These are phyloP conservation scores for Tenebrio molitor DNA, from an alignment of 1,140 invertebrate species.

Conservation along the genomic window DNA sequence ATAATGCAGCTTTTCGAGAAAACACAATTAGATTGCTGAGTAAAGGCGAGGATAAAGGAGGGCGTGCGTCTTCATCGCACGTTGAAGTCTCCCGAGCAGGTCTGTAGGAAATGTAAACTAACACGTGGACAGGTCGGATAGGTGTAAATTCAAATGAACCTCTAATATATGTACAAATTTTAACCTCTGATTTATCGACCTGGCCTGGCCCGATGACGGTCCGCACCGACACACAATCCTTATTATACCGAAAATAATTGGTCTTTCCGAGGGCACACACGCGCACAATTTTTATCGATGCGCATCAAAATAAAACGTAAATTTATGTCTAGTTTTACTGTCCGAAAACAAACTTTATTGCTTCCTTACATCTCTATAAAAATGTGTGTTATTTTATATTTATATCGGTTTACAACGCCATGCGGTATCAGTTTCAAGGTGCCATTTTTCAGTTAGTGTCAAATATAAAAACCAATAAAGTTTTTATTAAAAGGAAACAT, in stretches of 20 bases:
- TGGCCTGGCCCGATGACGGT: background rate
- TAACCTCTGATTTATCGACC: slow-evolving; percentile 20
- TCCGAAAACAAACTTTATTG: slow-evolving; percentile 28
- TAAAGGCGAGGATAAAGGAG: slow-evolving; percentile 33
- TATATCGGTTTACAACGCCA: slow-evolving; percentile 30
- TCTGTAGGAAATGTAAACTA: slow-evolving; percentile 32
- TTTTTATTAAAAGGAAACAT: slow-evolving; percentile 40
- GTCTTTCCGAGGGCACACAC: slow-evolving; percentile 15
- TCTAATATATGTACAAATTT: slow-evolving; percentile 42
- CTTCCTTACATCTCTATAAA: slow-evolving; percentile 38
- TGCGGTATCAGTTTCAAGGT: slow-evolving; percentile 31
- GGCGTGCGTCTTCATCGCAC: slow-evolving; percentile 46
- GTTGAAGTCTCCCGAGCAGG: slow-evolving; percentile 45
- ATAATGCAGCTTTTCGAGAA: slow-evolving; percentile 46
- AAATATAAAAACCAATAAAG: slow-evolving; percentile 43
- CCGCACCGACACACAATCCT: background rate
- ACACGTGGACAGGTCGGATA: slow-evolving; percentile 26
- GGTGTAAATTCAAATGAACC: slow-evolving; percentile 44
- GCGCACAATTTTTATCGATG: slow-evolving; percentile 12
- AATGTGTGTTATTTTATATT: slow-evolving; percentile 37
- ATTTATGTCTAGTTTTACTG: background rate
- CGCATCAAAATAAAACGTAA: slow-evolving; percentile 8
- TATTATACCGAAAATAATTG: slow-evolving; percentile 23
- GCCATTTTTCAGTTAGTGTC: slow-evolving; percentile 34
- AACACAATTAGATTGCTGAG: slow-evolving; percentile 49